Base-by-base conservation (phyloP, 2,113 vertebrate species). In the Strix aluco region DNA sequence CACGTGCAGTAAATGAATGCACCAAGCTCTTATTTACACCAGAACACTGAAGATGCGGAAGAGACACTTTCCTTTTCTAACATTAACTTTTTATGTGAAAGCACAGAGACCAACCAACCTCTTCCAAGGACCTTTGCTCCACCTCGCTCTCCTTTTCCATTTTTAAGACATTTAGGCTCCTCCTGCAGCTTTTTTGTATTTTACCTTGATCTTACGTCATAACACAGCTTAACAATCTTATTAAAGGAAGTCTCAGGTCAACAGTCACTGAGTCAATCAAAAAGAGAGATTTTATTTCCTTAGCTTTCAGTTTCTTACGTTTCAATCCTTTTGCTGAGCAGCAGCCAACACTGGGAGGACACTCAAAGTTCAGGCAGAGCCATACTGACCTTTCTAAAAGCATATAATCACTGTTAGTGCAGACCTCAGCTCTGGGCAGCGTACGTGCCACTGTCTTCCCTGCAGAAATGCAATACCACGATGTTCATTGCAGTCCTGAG, bases 1-100 rank as follows among this genome's bases (percentile, higher is more conserved):
- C 88, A 71, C 97, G 96, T 73, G 96, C 51, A 90, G 96, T 83
- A 97, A 97, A 97, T 88, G 97, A 98, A 98, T 88, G 92, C 97
- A 97, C 96, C 86, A 94, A 93, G 96, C 90, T 96, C 95, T 84
- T 88, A 55, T 47, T 90, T 86, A 38, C 82, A 82, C 3, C 15
- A 81, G 38, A 92, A 57, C 71, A 89, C 96, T 81, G 85, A 79
- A 63, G 69, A 81, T 6, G 22, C 3, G 96, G 96, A 95, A 96
- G 89, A 95, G 61, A 86, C 81, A 95, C 92, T 97, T 70, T 94
- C 97, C 94, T 93, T 97, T 94, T 91, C 93, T 96, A 97, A 97
- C 82, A 91, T 95, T 93, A 57, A 74, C 92, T 94, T 97, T 93
- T 96, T 80, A 97, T 57, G 77, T 93, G 86, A 85, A 87, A 89